phyloP scores from a whole-genome alignment of 37 sponge, comb jelly and placozoan species.

The Haliclona indistincta region DNA sequence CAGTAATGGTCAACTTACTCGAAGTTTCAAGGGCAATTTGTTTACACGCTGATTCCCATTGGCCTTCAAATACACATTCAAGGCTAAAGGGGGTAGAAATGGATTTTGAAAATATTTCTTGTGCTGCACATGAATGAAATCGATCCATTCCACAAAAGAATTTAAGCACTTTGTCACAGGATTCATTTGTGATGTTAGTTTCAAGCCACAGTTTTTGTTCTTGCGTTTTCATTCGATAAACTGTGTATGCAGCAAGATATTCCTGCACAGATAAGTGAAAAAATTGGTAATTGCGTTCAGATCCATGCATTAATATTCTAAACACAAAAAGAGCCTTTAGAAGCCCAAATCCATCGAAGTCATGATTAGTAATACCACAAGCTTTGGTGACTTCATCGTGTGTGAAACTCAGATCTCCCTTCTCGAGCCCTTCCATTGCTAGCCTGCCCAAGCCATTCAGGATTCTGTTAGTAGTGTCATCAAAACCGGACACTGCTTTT shows the following conservation, averaged over 20 bases:
- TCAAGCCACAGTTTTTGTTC: not conserved
- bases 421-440: slow-evolving; percentile 8
- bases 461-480: not conserved
- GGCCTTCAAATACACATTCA: slow-evolving; percentile 33
- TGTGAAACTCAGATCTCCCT: slow-evolving; percentile 8
- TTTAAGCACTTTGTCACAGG: slow-evolving; percentile 3
- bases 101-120: not conserved
- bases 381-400: not conserved
- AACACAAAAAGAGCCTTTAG: slow-evolving; percentile 10
- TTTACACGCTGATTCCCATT: slow-evolving; percentile 17
- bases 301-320: not conserved
- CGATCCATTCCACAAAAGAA: slow-evolving; percentile 29
- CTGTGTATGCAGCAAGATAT: slow-evolving; percentile 43
- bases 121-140: slow-evolving; percentile 4
- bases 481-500: too few species aligned
- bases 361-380: not conserved
- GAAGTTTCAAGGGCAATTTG: not conserved
- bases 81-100: not conserved
- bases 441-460: slow-evolving; percentile 3
- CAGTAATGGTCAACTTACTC: not conserved
- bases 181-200: not conserved
- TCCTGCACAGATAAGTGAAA: slow-evolving; percentile 54
- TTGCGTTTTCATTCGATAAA: not conserved
- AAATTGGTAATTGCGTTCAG: slow-evolving; percentile 22
- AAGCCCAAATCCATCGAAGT: slow-evolving; percentile 12